Conservation (phyloP, 2,888 invertebrate species). For the Tromatobia lineatoria region DNA sequence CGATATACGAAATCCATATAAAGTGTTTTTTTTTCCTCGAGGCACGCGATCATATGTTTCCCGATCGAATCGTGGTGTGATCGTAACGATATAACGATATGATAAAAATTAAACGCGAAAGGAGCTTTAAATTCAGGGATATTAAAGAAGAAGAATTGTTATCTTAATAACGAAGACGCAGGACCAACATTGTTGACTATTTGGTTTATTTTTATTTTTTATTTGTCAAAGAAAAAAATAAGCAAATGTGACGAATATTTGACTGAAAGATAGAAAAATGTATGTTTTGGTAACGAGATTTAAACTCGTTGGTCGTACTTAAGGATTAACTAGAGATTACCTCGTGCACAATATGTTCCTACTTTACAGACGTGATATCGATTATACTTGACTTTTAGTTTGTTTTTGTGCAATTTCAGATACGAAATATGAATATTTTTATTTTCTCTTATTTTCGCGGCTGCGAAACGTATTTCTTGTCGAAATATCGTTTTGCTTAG, state of each 20-base stretch:
- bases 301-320: slow-evolving; percentile 22
- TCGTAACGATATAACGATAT: slow-evolving; percentile 42
- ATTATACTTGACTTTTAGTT: slow-evolving; percentile 22
- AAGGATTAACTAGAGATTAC: slow-evolving; percentile 33
- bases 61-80: slow-evolving; percentile 49
- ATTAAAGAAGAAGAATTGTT: slow-evolving; percentile 46
- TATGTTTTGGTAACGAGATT: slow-evolving; percentile 35
- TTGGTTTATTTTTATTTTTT: slow-evolving; percentile 4
- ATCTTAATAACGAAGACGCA: slow-evolving; percentile 29
- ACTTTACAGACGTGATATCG: slow-evolving; percentile 60
- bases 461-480: slow-evolving; percentile 29
- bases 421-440: slow-evolving; percentile 8
- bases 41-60: slow-evolving; percentile 52
- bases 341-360: slow-evolving; percentile 66
- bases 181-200: slow-evolving; percentile 52
- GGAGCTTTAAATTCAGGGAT: slow-evolving; percentile 48
- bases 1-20: slow-evolving; percentile 43
- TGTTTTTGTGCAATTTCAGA: neutral
- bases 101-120: slow-evolving; percentile 8
- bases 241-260: slow-evolving; percentile 13
- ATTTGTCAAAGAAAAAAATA: neutral
- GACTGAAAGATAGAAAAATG: slow-evolving; percentile 16
- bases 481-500: slow-evolving; percentile 52
- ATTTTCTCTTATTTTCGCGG: slow-evolving; percentile 20
- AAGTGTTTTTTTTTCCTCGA: slow-evolving; percentile 27